These are phyloP conservation scores for Machimus rusticus DNA, from an alignment of 2,888 invertebrate species.

Conservation along the genomic window DNA sequence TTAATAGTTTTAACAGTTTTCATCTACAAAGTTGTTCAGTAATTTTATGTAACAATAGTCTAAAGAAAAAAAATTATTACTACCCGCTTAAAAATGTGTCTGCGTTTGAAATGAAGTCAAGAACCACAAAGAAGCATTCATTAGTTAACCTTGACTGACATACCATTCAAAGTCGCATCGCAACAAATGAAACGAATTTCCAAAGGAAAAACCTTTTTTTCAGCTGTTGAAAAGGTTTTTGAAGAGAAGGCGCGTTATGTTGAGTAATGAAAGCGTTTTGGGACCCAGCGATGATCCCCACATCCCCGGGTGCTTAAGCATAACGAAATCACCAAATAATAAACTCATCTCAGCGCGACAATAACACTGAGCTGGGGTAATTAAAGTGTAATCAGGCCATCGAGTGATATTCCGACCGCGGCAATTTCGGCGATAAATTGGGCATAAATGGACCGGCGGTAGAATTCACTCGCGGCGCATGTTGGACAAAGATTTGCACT, in stretches of 20 bases:
- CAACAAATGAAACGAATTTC: neutral
- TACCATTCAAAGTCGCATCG: neutral
- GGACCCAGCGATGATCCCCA: neutral
- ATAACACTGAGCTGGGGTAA: neutral
- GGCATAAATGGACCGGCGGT: neutral
- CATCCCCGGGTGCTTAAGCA: neutral
- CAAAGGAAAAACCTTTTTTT: neutral
- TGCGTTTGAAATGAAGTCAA: neutral
- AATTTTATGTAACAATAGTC: too few relatives aligned
- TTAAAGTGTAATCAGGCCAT: conserved; percentile 2
- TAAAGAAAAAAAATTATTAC: neutral
- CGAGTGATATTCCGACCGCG: neutral
- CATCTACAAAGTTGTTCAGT: too few relatives aligned
- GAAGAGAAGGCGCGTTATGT: neutral
- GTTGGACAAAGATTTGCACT: neutral
- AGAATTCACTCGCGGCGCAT: neutral
- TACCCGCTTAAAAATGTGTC: neutral
- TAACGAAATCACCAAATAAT: neutral
- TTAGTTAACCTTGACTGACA: neutral
- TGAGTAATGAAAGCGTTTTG: neutral
- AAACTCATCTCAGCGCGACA: neutral
- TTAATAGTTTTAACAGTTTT: too few relatives aligned
- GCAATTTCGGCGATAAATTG: conserved; percentile 19
- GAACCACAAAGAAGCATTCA: neutral
- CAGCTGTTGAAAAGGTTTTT: neutral